Evolutionary conservation across 2,113 vertebrate genomes (phyloP), one percentile per base, ranked within the genome.

Genomic region (Sceloporus tristichus): DNA sequence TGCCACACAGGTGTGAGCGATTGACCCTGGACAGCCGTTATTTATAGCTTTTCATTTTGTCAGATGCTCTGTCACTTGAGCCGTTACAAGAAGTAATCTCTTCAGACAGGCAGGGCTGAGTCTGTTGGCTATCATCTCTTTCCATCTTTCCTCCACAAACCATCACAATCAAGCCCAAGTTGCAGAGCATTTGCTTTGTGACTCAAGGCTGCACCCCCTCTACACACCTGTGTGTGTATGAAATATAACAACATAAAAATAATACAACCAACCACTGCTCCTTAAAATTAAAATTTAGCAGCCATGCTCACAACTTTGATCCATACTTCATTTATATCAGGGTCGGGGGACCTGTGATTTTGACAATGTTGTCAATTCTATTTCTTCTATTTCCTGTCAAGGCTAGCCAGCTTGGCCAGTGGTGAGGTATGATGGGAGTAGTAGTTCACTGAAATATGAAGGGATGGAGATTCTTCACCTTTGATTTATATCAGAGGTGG

Each of bases 161-260:
- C n/a, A 3, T 0, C n/a, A 68, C 4, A 66, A 18, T 40, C 29
- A 0, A 34, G 0, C 1, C 0, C 6, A 11, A 62, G 59, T 73
- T 48, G 56, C 29, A 27, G 53, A 40, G 71, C 74, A 9, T 23
- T 84, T 84, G 18, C 2, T 14, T 65, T 42, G 3, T 1, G 79
- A 66, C 4, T 13, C 62, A 42, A 56, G 59, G 25, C 9, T 40
- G 27, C 1, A 65, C 0, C 0, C 25, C 59, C 0, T 0, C 0
- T 8, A 48, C 59, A 62, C 18, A 62, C 59, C 1, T 62, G 11
- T 62, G 59, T 62, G 13, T 18, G 16, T 62, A 62, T 62, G 59
- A 6, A 48, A 48, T 6, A 48, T 7, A 48, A 48, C 48, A 48
- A 48, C 48, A 48, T 5, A 5, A 48, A 13, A 62, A 62, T 11